Conservation (phyloP, 2,113 vertebrate species). For the Ailurus styani region DNA sequence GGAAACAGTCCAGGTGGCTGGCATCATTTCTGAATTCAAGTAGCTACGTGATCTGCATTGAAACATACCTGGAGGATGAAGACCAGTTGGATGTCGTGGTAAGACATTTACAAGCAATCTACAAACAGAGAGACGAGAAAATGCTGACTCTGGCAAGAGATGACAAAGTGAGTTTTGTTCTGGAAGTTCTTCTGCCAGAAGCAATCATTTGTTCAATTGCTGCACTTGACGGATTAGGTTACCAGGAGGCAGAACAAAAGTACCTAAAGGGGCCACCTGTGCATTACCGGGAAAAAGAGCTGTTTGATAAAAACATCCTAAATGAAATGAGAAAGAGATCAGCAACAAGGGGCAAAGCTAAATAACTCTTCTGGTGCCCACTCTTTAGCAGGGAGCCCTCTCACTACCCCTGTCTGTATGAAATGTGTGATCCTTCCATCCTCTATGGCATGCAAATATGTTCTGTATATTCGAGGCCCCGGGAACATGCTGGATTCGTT, state of each 20-base stretch:
- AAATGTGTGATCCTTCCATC: neutral
- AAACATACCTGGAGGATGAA: conserved; percentile 91
- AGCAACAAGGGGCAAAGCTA: fast-evolving
- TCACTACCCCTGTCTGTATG: neutral
- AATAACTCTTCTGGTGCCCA: fast-evolving
- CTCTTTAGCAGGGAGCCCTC: neutral
- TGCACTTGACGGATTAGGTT: conserved; percentile 84
- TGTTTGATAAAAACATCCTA: conserved; percentile 76
- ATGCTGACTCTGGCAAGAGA: conserved; percentile 43
- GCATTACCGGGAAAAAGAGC: conserved; percentile 77
- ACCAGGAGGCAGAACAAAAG: conserved; percentile 89
- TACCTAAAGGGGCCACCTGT: conserved; percentile 87
- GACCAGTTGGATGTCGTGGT: conserved; percentile 87
- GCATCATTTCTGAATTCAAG: conserved; percentile 76
- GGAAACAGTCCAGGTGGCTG: conserved; percentile 88
- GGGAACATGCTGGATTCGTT: neutral
- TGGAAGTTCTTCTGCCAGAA: conserved; percentile 93
- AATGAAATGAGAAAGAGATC: neutral
- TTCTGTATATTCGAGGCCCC: neutral
- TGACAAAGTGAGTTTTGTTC: conserved; percentile 83
- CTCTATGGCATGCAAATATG: too few relatives aligned
- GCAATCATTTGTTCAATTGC: conserved; percentile 91
- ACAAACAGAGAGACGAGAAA: conserved; percentile 38
- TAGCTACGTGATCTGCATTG: conserved; percentile 73
- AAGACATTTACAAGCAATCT: conserved; percentile 84